These are phyloP conservation scores for Rhorus exstirpatorius DNA, from an alignment of 2,888 invertebrate genomes.

Conservation along the genomic window DNA sequence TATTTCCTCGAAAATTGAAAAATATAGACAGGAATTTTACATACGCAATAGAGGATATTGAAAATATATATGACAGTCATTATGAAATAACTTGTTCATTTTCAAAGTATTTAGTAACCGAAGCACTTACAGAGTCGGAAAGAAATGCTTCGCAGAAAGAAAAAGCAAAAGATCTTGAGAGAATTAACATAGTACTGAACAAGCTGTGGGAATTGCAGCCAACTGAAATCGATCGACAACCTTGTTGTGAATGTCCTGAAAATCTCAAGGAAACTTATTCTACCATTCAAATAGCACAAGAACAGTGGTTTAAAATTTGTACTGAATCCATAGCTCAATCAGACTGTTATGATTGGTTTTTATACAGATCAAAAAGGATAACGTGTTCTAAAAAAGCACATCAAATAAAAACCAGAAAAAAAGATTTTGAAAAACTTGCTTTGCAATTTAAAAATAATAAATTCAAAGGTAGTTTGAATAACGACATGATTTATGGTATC, in stretches of 20 bases:
- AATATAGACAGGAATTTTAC: slow-evolving; percentile 13
- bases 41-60: slow-evolving; percentile 24
- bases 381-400: slow-evolving; percentile 25
- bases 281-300: too few species aligned
- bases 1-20: slow-evolving; percentile 15
- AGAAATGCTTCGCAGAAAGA: too few species aligned
- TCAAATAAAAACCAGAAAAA: slow-evolving; percentile 2
- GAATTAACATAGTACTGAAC: too few species aligned
- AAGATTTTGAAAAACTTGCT: slow-evolving; percentile 26
- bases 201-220: too few species aligned
- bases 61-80: slow-evolving; percentile 23
- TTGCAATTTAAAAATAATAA: slow-evolving; percentile 8
- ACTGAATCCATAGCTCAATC: slow-evolving; percentile 25
- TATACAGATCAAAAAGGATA: slow-evolving; percentile 17
- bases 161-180: too few species aligned
- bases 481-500: slow-evolving; percentile 36
- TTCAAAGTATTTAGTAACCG: too few species aligned
- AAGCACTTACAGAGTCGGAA: too few species aligned
- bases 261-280: slow-evolving; percentile 10
- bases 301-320: slow-evolving; percentile 29
- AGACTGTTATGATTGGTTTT: slow-evolving; percentile 25
- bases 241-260: too few species aligned
- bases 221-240: too few species aligned
- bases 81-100: too few species aligned
- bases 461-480: slow-evolving; percentile 25